Base-by-base conservation (phyloP, 2,797 vertebrate species). In the Sebastes minor region DNA sequence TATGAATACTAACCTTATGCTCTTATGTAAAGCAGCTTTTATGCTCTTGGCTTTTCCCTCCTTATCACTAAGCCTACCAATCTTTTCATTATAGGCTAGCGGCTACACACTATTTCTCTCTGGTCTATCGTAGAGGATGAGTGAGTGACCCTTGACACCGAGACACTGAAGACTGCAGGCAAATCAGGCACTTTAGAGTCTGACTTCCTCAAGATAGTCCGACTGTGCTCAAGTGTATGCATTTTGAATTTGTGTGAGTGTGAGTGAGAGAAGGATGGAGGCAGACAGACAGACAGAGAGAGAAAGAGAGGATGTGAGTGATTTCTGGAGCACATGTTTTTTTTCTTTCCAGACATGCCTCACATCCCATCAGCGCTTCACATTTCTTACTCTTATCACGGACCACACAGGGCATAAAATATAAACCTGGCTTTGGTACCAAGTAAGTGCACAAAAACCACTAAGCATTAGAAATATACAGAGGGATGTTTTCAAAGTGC, bases 351-450 rank as follows among this genome's bases (percentile, higher is more conserved):
- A 81, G 88, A 70, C 62, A 66, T 61, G 74, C 80, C 66, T 87
- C 78, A 68, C 11, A 85, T 85, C 62, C 46, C 68, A 66, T 86
- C 78, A 78, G 60, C 57, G 8, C 69, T 76, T 78, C 35, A 33
- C 4, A 56, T 80, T 86, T 76, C 64, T 66, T 56, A 55, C 63
- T 59, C 72, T 91, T 88, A 88, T 92, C 88, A 67, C 55, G 33
- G n/a, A 79, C 68, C 42, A 52, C 62, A 76, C 65, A 78, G 73
- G 69, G 76, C 75, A 79, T 76, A 60, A 82, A 76, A 82, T 82
- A 76, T 88, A 89, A 89, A 85, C 78, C 66, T 57, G 62, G 75
- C 61, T 62, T 72, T 66, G 67, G 62, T 52, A 67, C 22, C 16
- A 70, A 75, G 59, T 84, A 57, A 70, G 67, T 9, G 18, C 63